Base-by-base conservation (phyloP, 37 sponge, comb jelly and placozoan species). In the Agelas oroides region DNA sequence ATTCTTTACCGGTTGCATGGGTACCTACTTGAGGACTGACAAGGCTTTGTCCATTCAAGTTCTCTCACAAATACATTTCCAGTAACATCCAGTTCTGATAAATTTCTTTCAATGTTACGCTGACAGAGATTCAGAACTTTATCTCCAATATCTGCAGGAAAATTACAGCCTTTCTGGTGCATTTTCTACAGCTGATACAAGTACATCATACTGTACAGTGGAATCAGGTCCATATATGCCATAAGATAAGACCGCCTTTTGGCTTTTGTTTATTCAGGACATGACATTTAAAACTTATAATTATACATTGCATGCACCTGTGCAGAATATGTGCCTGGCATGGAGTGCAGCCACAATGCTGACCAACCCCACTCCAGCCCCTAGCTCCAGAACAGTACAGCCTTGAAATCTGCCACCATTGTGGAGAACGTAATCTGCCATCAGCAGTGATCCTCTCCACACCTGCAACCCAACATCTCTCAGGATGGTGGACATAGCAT, bases 401-500 rank as follows among this genome's bases (percentile, higher is more conserved):
- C 32, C 88, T 27, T 52, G 5, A 5, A 88, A 53, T 6, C 46
- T 39, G 31, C 24, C 52, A 18, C 53, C 30, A 65, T 62, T 60
- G 39, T 59, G 46, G 0, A 88, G n/a, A n/a, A 88, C 1, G 52
- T 75, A 88, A 39, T 88, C 88, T 24, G 70, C 67, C 70, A 88
- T 23, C 27, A 81, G 80, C 21, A 88, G 34, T 32, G 88, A 71
- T 65, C 82, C 88, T 39, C 76, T 80, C 88, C 88, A 88, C 70
- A 88, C 73, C 78, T 85, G 86, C 56, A 32, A 40, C 15, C 81
- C 82, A 0, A 88, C 82, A 74, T 66, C 53, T n/a, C 0, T 27
- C 14, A 87, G 59, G 25, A 70, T 5, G 1, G 88, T 88, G 18
- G 76, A 73, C 82, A 88, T 81, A 1, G 76, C 75, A 74, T 81